Conservation (phyloP, 2,888 invertebrate genomes). For the Stictocephala bisonia region DNA sequence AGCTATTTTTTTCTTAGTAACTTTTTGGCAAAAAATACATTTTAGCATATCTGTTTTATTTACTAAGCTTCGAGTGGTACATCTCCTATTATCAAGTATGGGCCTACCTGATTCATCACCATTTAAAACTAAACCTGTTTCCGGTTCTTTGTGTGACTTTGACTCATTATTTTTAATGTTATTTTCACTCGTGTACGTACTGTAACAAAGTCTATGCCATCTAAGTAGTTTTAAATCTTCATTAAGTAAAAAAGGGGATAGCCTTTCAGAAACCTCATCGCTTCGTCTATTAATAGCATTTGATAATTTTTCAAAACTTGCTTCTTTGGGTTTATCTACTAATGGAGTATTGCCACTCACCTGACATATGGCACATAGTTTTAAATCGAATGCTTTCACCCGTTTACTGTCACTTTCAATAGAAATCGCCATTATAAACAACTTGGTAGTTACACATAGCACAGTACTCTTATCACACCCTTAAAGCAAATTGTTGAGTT, state of each 20-base stretch:
- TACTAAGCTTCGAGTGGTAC: not conserved
- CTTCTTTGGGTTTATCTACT: not conserved
- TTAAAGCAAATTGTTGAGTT: no score
- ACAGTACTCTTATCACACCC: no score
- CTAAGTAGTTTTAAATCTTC: not conserved
- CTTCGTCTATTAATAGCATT: conserved; percentile 7
- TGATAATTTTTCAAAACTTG: conserved; percentile 10
- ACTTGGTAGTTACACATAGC: no score
- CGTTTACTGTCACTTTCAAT: not conserved
- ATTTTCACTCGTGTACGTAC: conserved; percentile 18
- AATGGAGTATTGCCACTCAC: not conserved
- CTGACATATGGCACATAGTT: conserved; percentile 33
- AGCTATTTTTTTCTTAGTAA: conserved; percentile 5
- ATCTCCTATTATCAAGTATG: not conserved
- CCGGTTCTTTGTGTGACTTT: not conserved
- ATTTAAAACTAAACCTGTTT: not conserved
- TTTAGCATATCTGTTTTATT: conserved; percentile 9
- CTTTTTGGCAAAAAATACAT: conserved; percentile 28
- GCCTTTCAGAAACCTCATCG: conserved; percentile 5
- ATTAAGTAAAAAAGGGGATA: not conserved
- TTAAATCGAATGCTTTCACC: not conserved
- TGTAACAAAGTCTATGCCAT: conserved; percentile 28
- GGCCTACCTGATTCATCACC: not conserved
- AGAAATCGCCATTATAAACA: not conserved
- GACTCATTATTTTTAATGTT: not conserved